Conservation (phyloP, 2,113 vertebrate genomes). For the Solenodon paradoxus region DNA sequence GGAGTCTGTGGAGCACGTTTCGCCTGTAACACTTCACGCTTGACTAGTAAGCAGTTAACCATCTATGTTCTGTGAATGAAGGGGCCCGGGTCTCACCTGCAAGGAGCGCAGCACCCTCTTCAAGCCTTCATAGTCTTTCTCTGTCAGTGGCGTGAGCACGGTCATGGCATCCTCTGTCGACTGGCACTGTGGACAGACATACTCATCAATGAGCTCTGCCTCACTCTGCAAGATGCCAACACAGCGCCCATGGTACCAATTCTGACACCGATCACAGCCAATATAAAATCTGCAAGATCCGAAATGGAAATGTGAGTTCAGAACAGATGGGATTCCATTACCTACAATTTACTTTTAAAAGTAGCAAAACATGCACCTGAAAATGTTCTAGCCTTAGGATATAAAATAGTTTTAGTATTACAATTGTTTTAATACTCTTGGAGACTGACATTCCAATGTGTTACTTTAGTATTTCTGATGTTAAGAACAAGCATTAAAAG, state of each 20-base stretch:
- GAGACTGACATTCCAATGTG: conserved; percentile 41
- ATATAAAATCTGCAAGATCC: conserved; percentile 94
- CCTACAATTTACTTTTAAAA: conserved; percentile 49
- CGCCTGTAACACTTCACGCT: too few relatives aligned
- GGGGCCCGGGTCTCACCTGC: conserved; percentile 89
- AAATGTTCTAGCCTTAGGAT: conserved; percentile 40
- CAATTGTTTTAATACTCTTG: conserved; percentile 26
- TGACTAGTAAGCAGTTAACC: neutral
- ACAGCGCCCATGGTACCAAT: conserved; percentile 99
- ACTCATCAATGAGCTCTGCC: conserved; percentile 97
- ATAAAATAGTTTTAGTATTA: conserved; percentile 43
- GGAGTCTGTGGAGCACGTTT: neutral
- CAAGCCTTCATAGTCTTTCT: conserved; percentile 97
- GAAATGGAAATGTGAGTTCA: conserved; percentile 71
- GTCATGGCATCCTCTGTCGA: conserved; percentile 99
- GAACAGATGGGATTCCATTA: neutral
- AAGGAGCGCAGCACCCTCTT: conserved; percentile 96
- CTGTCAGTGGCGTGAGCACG: conserved; percentile 95
- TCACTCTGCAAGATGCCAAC: conserved; percentile 98
- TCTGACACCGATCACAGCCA: conserved; percentile 98
- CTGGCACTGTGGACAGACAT: conserved; percentile 98
- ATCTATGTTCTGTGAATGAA: neutral
- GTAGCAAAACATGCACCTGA: conserved; percentile 66
- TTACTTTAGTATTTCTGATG: conserved; percentile 59
- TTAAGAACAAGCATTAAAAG: conserved; percentile 61